Conservation (phyloP, 2,888 invertebrate species). For the Sarcophaga subvicina region DNA sequence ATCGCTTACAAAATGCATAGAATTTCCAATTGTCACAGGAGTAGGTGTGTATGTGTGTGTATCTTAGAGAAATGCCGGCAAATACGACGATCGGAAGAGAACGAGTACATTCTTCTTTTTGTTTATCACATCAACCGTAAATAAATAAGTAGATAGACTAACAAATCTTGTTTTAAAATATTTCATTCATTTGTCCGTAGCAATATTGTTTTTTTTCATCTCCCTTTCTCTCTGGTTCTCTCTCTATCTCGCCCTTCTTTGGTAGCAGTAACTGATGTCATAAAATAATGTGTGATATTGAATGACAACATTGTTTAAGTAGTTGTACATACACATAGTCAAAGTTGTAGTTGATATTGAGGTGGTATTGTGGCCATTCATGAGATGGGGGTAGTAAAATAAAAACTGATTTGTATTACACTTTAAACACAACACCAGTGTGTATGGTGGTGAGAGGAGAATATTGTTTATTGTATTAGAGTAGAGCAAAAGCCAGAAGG, state of each 20-base stretch:
- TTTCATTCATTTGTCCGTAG: slow-evolving; percentile 48
- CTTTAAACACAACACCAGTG: slow-evolving; percentile 14
- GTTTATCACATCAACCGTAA: too few relatives aligned
- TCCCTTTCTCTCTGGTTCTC: slow-evolving; percentile 30
- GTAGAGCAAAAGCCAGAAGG: slow-evolving; percentile 8
- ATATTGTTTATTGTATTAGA: neutral
- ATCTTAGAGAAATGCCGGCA: too few relatives aligned
- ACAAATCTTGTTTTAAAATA: neutral
- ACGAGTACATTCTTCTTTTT: neutral
- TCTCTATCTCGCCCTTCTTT: slow-evolving; percentile 5
- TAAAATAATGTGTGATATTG: slow-evolving; percentile 78
- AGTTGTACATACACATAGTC: too few relatives aligned
- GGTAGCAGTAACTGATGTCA: slow-evolving; percentile 77
- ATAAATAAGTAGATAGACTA: too few relatives aligned
- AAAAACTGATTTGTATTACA: slow-evolving; percentile 62
- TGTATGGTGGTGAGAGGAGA: slow-evolving; percentile 59
- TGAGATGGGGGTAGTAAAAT: slow-evolving; percentile 53
- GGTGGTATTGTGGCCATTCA: neutral
- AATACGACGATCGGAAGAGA: neutral
- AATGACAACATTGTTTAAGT: slow-evolving; percentile 75
- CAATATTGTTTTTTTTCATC: too few relatives aligned
- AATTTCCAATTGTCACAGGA: too few relatives aligned
- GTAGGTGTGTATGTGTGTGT: too few relatives aligned
- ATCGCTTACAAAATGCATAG: too few relatives aligned
- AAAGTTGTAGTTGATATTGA: slow-evolving; percentile 4